Evolutionary conservation across 2,113 vertebrate species (phyloP).

Genomic region (western clawed frog (Xenopus tropicalis)): UCB_Xtro_10.0 CM004447.2:27436501-27437000

Average conservation of each 20-base stretch:
- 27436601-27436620: constrained; percentile 96
- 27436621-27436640: constrained; percentile 90
- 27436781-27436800: constrained; percentile 95
- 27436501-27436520: constrained; percentile 88
- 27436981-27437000: constrained; percentile 94
- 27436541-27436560: constrained; percentile 95
- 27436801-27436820: constrained; percentile 93
- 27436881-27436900: constrained; percentile 95
- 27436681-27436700: constrained; percentile 95
- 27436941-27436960: constrained; percentile 95
- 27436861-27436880: constrained; percentile 93
- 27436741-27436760: constrained; percentile 96
- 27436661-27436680: constrained; percentile 89
- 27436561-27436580: constrained; percentile 89
- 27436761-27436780: constrained; percentile 91
- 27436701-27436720: constrained; percentile 97
- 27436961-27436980: constrained; percentile 93
- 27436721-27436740: constrained; percentile 93
- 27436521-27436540: constrained; percentile 92
- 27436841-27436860: constrained; percentile 90
- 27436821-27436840: constrained; percentile 93
- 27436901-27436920: constrained; percentile 96
- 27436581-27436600: constrained; percentile 95
- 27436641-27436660: constrained; percentile 82
- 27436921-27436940: constrained; percentile 93